These are phyloP conservation scores for Ormyrus thymus DNA, from an alignment of 2,888 invertebrate species.

Conservation along the genomic window DNA sequence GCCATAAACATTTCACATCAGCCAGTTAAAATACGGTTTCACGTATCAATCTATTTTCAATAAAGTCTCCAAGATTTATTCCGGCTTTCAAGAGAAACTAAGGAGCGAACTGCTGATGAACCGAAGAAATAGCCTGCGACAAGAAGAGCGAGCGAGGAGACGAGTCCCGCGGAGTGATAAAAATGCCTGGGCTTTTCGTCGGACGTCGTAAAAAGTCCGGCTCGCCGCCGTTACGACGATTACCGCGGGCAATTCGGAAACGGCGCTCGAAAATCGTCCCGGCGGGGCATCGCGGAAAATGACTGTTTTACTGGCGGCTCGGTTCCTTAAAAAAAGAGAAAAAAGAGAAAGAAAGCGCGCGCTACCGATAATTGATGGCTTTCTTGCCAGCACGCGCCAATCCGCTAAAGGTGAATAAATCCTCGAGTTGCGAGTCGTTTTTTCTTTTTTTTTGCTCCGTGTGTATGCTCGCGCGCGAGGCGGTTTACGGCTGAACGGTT, in stretches of 20 bases:
- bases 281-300: constrained; percentile 49
- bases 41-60: constrained; percentile 11
- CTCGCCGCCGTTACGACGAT: constrained; percentile 47
- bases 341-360: background rate
- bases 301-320: constrained; percentile 50
- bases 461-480: background rate
- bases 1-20: too few species aligned
- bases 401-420: constrained; percentile 37
- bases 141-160: constrained; percentile 9
- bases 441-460: background rate
- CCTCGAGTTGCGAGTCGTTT: background rate
- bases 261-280: constrained; percentile 46
- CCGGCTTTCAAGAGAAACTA: constrained; percentile 8
- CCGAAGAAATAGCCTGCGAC: background rate
- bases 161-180: constrained; percentile 36
- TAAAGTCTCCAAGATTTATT: constrained; percentile 37
- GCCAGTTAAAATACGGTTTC: background rate
- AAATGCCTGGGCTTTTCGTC: constrained; percentile 43
- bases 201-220: constrained; percentile 51
- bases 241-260: constrained; percentile 47
- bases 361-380: constrained; percentile 39
- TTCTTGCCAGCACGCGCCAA: background rate
- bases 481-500: constrained; percentile 49
- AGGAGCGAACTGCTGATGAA: constrained; percentile 1
- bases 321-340: background rate